Conservation (phyloP, 2,113 vertebrate genomes). For the Reinhardtius hippoglossoides region DNA sequence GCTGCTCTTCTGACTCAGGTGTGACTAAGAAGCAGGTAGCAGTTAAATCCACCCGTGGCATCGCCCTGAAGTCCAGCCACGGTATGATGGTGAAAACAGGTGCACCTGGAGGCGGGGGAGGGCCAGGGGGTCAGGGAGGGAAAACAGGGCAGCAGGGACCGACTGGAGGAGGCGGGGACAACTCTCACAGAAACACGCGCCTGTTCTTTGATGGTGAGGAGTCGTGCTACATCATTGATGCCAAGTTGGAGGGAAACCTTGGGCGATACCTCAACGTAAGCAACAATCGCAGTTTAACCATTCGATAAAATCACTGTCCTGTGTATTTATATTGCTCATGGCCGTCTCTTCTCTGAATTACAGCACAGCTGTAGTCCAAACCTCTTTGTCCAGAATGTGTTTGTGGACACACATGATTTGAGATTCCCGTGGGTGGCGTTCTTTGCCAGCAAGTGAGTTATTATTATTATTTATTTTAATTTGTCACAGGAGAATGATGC, state of each 20-base stretch:
- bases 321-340: neutral
- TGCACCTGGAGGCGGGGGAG: slow-evolving; percentile 49
- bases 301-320: neutral
- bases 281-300: neutral
- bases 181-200: slow-evolving; percentile 84
- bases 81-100: slow-evolving; percentile 92
- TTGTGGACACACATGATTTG: slow-evolving; percentile 97
- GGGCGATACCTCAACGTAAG: slow-evolving; percentile 97
- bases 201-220: slow-evolving; percentile 97
- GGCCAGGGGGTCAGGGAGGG: slow-evolving; percentile 56
- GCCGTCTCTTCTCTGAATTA: slow-evolving; percentile 35
- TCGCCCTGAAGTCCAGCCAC: slow-evolving; percentile 93
- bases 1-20: slow-evolving; percentile 64
- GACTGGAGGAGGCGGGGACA: slow-evolving; percentile 81
- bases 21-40: slow-evolving; percentile 94
- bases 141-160: slow-evolving; percentile 67
- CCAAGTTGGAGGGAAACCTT: slow-evolving; percentile 96
- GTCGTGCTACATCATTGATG: slow-evolving; percentile 98
- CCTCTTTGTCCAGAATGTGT: slow-evolving; percentile 98
- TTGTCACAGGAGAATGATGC: neutral
- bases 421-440: slow-evolving; percentile 99
- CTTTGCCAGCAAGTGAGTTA: slow-evolving; percentile 97
- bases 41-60: slow-evolving; percentile 94
- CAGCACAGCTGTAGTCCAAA: slow-evolving; percentile 98
- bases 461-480: neutral